Percentiles rank a stretch among this genome's conserved stretches.
phyloP scores from a whole-genome alignment of 2,113 vertebrate species.

The Pagrus major region DNA sequence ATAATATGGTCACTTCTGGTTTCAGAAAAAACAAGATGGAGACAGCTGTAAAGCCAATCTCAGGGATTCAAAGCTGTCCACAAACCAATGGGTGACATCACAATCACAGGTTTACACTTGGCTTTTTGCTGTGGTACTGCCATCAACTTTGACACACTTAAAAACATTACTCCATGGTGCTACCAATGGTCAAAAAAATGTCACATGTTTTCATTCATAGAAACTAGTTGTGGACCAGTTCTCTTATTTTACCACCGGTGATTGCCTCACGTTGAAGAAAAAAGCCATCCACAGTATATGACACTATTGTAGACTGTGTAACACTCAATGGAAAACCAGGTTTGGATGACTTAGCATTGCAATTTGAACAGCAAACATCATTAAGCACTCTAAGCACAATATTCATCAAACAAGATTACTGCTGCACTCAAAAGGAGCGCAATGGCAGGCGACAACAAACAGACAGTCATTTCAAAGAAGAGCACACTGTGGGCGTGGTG shows the following conservation, averaged over 20 bases:
- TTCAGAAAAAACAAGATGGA: too few species aligned
- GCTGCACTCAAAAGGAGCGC: slow-evolving; percentile 60
- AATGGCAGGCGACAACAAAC: slow-evolving; percentile 59
- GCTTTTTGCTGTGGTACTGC: too few species aligned
- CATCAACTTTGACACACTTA: too few species aligned
- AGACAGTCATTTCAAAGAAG: slow-evolving; percentile 66
- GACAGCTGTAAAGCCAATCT: too few species aligned
- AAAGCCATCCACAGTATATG: not conserved
- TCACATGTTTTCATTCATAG: not conserved
- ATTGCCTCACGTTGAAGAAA: not conserved
- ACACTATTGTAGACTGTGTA: slow-evolving; percentile 40
- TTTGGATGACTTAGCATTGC: slow-evolving; percentile 62
- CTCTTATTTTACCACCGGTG: not conserved
- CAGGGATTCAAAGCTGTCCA: too few species aligned
- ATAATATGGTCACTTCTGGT: too few species aligned
- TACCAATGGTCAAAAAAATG: not conserved
- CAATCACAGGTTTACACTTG: too few species aligned
- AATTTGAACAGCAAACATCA: slow-evolving; percentile 81
- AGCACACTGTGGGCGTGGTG: slow-evolving; percentile 37
- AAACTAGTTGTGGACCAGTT: not conserved
- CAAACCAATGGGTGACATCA: too few species aligned
- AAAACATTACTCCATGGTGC: not conserved
- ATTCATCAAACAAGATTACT: slow-evolving; percentile 81
- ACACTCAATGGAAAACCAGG: slow-evolving; percentile 49
- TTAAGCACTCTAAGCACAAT: slow-evolving; percentile 75